Base-by-base conservation (phyloP, 30 jellyfish, hydroid and myxozoan genomes). In the Chrysaora quinquecirrha region DNA sequence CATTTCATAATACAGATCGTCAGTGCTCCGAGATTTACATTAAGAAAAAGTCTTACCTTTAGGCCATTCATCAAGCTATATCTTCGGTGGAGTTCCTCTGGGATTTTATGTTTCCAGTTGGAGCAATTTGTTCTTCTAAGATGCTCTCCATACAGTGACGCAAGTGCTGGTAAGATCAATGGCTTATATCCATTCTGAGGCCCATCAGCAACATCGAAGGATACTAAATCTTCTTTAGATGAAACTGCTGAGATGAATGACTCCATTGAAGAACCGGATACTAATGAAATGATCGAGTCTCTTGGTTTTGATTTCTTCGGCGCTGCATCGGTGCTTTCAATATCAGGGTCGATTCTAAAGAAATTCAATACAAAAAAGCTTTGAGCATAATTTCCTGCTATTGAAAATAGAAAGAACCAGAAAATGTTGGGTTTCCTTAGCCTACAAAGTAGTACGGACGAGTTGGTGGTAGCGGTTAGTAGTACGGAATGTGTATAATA, bases 221-320 rank as follows among this genome's bases (percentile, higher is more conserved):
- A 46, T n/a, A 64, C 89, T 64, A 86, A 65, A 43, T 94, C 96
- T 24, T 79, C 95, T 22, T 78, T 76, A 2, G 99, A 94, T 16
- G 94, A 73, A 18, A 94, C 91, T 22, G 99, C 99, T 58, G 99
- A 94, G 24, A 88, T 84, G 54, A 78, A 94, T 19, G 97, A 87
- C 12, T 75, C 96, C 32, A 95, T 43, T 30, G 99, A 85, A 1
- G 88, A 92, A 19, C 71, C 86, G 29, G 94, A 77, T 54, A 73
- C 54, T 6, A 68, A 0, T 21, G 97, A 89, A 16, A 71, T 29
- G 35, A 82, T 92, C 21, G 97, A 82, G 0, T 28, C 78, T 23
- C 33, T 19, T 0, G 58, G 12, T 30, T 64, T 70, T 35, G 35
- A 21, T 67, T 70, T 70, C 30, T 22, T 21, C 9, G 3, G 1